Evolutionary conservation across 1,140 invertebrate genomes (phyloP).

Genomic region (Elymnias hypermnestra): DNA sequence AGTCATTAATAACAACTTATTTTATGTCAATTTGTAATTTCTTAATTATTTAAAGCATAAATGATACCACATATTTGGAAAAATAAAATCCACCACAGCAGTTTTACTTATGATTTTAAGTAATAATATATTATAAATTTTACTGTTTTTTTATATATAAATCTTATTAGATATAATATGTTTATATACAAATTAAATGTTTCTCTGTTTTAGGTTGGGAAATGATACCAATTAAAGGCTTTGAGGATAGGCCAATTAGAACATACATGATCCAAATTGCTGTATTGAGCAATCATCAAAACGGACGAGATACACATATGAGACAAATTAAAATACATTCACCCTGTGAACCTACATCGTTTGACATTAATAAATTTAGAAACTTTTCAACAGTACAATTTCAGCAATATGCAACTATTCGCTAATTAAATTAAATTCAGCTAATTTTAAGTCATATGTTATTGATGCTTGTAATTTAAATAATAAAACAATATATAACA

Average conservation of each 20-base stretch:
- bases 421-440: too few relatives aligned
- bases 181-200: neutral
- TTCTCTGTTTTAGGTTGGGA: conserved; percentile 87
- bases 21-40: too few relatives aligned
- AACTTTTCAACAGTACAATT: conserved; percentile 90
- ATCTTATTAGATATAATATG: too few relatives aligned
- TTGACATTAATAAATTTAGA: conserved; percentile 83
- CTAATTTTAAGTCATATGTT: too few relatives aligned
- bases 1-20: too few relatives aligned
- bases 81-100: too few relatives aligned
- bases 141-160: too few relatives aligned
- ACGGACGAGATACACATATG: conserved; percentile 98
- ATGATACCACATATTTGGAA: too few relatives aligned
- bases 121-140: too few relatives aligned
- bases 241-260: conserved; percentile 89
- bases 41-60: too few relatives aligned
- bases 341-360: conserved; percentile 87
- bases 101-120: too few relatives aligned
- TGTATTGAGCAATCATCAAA: conserved; percentile 98
- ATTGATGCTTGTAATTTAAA: conserved; percentile 27
- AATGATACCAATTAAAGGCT: conserved; percentile 93
- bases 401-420: conserved; percentile 86
- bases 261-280: conserved; percentile 98
- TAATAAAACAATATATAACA: too few relatives aligned
- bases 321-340: conserved; percentile 97